Evolutionary conservation across 1,140 invertebrate genomes (phyloP), one percentile per base, ranked within the genome.

Genomic region (Pinna nobilis): DNA sequence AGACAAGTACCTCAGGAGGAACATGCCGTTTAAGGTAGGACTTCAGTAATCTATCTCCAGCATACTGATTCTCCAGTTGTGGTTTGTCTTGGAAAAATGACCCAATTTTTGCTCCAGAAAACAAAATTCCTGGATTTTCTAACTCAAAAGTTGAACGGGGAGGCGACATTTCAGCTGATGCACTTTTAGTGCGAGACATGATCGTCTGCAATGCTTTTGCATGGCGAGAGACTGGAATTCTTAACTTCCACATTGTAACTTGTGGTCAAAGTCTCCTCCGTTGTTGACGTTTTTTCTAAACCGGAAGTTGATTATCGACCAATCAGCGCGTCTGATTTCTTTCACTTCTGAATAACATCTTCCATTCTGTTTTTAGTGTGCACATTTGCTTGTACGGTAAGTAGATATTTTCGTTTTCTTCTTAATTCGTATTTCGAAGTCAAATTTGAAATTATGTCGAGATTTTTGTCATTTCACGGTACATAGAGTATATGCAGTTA

Each of bases 51-150:
- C 67, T 53, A 70, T 90, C 89, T 57, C 83, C 82, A 32, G 73
- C 47, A 72, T 84, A 90, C 55, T 87, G 85, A 76, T 90, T 89
- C 25, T 81, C 70, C 23, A 90, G 72, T 51, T 74, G 69, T 15
- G 89, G 89, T 39, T 70, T 63, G 25, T 80, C 80, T 75, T 90
- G 89, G 59, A 84, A 82, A 82, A 90, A 90, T 0, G 59, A 60
- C 7, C 88, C 89, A 4, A 84, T 47, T 69, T 84, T 84, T 2
- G 87, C 84, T 32, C 72, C 68, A 5, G 82, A 65, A 79, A 86
- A 86, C 4, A n/a, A 7, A n/a, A 18, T 33, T 18, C 20, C 15
- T 15, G 18, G 33, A 5, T 33, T 33, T 4, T 25, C 28, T 30
- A 15, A 3, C 13, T 33, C 20, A 5, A 33, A 30, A n/a, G 2